A percentile compares a stretch with the other conserved stretches of the same genome.
These are phyloP conservation scores for Peromyscus nudipes DNA, from an alignment of 2,797 vertebrate genomes.

Conservation along the genomic window DNA sequence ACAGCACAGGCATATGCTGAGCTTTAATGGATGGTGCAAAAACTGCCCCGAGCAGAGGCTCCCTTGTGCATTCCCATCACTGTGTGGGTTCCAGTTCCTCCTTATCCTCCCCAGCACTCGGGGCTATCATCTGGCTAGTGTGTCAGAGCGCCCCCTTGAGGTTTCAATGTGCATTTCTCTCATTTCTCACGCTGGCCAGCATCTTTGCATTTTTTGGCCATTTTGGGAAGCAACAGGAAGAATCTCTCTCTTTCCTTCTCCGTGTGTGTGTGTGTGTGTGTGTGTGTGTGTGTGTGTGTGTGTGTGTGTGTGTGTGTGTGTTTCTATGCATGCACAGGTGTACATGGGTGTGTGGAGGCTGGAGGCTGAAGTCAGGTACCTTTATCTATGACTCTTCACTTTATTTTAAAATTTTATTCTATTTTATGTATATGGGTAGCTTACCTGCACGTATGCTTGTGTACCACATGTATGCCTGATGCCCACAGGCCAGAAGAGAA, in stretches of 20 bases:
- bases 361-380: neutral
- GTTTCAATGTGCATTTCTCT: neutral
- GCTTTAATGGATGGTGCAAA: neutral
- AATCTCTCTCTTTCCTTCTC: neutral
- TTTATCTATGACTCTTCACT: neutral
- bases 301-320: neutral
- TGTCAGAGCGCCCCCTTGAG: accelerated
- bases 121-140: neutral
- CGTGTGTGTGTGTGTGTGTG: neutral
- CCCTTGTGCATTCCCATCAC: neutral
- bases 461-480: too few species aligned
- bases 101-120: neutral
- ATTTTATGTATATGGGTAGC: neutral
- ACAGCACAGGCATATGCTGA: neutral
- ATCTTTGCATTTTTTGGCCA: neutral
- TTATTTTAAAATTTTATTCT: neutral
- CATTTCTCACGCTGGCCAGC: neutral
- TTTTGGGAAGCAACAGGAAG: neutral
- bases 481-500: neutral
- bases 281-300: neutral
- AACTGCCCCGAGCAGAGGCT: neutral
- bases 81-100: neutral
- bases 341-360: neutral
- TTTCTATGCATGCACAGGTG: neutral
- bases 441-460: neutral